Evolutionary conservation across 2,113 vertebrate genomes (phyloP).

Genomic region (Sander vitreus): DNA sequence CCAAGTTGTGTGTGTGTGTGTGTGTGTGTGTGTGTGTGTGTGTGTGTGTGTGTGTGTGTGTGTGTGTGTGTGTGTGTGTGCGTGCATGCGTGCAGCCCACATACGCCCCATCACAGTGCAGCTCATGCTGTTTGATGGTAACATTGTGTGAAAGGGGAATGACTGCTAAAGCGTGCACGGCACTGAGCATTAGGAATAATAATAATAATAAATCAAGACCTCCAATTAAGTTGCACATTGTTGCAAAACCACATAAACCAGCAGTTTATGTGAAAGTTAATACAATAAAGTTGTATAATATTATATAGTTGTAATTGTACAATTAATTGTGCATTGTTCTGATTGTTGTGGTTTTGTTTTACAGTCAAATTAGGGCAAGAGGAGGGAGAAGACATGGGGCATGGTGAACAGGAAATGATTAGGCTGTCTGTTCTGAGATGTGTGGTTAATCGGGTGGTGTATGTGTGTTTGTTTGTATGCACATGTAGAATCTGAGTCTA

Average conservation of each 20-base stretch:
- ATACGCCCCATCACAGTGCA: not conserved
- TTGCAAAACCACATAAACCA: constrained; percentile 22
- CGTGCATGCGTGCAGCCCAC: not conserved
- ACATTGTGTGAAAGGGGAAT: constrained; percentile 19
- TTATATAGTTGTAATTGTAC: constrained; percentile 1
- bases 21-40: constrained; percentile 5
- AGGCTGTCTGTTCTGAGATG: constrained; percentile 10
- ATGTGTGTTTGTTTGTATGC: constrained; percentile 8
- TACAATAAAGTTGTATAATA: not conserved
- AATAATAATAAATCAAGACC: too few species aligned
- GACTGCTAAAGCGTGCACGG: constrained; percentile 12
- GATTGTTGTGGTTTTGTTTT: constrained; percentile 17
- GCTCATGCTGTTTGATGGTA: constrained; percentile 30
- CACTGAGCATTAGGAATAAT: constrained; percentile 31
- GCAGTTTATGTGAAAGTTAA: not conserved
- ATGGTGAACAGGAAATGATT: not conserved
- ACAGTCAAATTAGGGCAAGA: not conserved
- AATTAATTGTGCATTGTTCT: too few species aligned
- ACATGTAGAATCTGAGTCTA: not conserved
- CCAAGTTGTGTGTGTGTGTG: not conserved
- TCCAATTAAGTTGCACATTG: constrained; percentile 28
- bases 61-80: not conserved
- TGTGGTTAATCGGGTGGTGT: not conserved
- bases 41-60: constrained; percentile 14
- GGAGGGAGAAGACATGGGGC: not conserved